These are phyloP conservation scores for Pardalotus punctatus DNA, from an alignment of 2,113 vertebrate genomes.

Conservation along the genomic window DNA sequence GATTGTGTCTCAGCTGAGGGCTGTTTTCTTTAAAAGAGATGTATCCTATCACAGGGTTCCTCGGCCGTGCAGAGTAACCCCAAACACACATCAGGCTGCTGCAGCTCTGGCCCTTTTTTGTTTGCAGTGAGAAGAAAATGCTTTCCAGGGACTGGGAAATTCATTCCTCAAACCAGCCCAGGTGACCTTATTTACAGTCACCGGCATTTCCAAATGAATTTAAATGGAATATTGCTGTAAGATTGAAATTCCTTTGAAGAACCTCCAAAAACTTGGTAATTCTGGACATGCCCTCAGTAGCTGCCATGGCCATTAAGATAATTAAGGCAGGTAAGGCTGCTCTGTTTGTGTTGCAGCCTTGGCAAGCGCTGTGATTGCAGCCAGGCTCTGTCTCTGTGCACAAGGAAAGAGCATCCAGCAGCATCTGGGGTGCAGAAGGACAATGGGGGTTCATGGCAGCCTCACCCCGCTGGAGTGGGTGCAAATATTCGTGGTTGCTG, in stretches of 20 bases:
- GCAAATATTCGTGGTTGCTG: not conserved
- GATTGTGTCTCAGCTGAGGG: not conserved
- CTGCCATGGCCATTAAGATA: not conserved
- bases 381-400: not conserved
- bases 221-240: not conserved
- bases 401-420: fast-evolving
- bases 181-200: not conserved
- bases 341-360: fast-evolving
- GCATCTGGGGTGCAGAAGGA: too few species aligned
- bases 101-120: not conserved
- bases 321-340: not conserved
- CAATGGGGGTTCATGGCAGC: fast-evolving
- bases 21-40: not conserved
- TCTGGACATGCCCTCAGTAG: not conserved
- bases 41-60: not conserved
- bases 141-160: not conserved
- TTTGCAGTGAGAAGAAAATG: not conserved
- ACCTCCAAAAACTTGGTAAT: not conserved
- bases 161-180: not conserved
- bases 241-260: not conserved
- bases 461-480: not conserved
- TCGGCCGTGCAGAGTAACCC: not conserved
- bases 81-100: fast-evolving
- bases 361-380: not conserved
- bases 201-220: not conserved